A percentile compares a stretch with the other conserved stretches of the same genome.
Evolutionary conservation across 2,797 vertebrate species (phyloP).

Genomic region (Pitangus sulphuratus): DNA sequence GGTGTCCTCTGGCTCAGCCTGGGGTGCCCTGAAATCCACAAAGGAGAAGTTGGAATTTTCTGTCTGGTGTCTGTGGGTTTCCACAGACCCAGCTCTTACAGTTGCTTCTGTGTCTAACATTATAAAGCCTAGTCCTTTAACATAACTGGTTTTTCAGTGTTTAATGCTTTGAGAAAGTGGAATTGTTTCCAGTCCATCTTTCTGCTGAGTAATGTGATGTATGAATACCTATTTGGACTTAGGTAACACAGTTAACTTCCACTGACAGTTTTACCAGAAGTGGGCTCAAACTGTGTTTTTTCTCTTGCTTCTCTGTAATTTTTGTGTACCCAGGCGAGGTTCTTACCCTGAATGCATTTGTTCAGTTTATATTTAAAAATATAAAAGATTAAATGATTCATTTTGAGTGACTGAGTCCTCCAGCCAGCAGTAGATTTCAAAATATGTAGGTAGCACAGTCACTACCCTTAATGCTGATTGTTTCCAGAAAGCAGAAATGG

Average conservation of each 20-base stretch:
- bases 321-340: constrained; percentile 40
- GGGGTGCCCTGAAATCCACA: background rate
- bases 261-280: background rate
- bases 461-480: accelerated
- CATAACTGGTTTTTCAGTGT: background rate
- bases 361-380: constrained; percentile 67
- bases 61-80: background rate
- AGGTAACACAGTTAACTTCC: background rate
- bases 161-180: background rate
- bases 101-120: background rate
- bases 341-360: constrained; percentile 66
- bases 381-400: background rate
- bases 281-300: background rate
- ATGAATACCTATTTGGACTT: background rate
- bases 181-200: background rate
- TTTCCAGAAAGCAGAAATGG: background rate
- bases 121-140: background rate
- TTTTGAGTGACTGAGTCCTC: constrained; percentile 4
- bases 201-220: background rate
- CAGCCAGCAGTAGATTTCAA: background rate
- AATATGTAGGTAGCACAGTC: background rate
- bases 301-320: constrained; percentile 5
- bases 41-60: background rate
- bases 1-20: background rate
- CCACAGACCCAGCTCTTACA: background rate